Percentiles rank a stretch among this genome's conserved stretches.
Evolutionary conservation across 2,888 invertebrate genomes (phyloP).

Genomic region (Sesia apiformis): DNA sequence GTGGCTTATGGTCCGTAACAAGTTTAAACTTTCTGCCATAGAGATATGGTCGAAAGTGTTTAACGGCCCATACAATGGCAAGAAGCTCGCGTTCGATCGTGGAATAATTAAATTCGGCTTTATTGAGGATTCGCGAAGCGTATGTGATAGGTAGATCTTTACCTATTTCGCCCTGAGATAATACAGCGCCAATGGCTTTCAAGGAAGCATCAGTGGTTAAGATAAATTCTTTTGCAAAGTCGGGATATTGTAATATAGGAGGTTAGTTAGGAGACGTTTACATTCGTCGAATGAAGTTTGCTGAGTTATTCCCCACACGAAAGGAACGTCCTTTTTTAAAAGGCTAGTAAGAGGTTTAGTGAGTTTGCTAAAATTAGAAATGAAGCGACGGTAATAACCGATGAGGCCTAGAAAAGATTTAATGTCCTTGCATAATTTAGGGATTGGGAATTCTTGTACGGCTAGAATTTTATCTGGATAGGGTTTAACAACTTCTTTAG

Average conservation of each 20-base stretch:
- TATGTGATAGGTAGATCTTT: constrained; percentile 14
- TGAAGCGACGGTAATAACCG: constrained; percentile 28
- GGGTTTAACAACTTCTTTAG: constrained; percentile 29
- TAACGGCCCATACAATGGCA: constrained; percentile 14
- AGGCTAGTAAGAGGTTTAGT: constrained; percentile 23
- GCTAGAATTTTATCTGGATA: constrained; percentile 25
- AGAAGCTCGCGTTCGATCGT: constrained; percentile 16
- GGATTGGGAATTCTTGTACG: constrained; percentile 19
- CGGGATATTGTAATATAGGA: constrained; percentile 6
- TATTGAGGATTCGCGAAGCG: constrained; percentile 17
- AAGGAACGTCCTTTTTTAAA: constrained; percentile 17
- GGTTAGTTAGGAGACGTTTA: constrained; percentile 14
- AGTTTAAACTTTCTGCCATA: constrained; percentile 15
- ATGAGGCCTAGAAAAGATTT: constrained; percentile 25
- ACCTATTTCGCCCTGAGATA: constrained; percentile 13
- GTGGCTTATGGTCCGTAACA: constrained; percentile 15
- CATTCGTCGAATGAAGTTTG: constrained; percentile 14
- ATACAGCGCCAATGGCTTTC: constrained; percentile 10
- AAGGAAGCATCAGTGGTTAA: constrained; percentile 21
- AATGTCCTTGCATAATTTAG: constrained; percentile 22
- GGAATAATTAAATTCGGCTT: constrained; percentile 16
- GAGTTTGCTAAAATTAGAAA: constrained; percentile 14
- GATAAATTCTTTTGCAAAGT: constrained; percentile 18
- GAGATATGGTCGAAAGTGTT: constrained; percentile 15
- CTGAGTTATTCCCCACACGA: constrained; percentile 12